Conservation (phyloP, 1,140 invertebrate genomes). For the Drosophila insularis region DNA sequence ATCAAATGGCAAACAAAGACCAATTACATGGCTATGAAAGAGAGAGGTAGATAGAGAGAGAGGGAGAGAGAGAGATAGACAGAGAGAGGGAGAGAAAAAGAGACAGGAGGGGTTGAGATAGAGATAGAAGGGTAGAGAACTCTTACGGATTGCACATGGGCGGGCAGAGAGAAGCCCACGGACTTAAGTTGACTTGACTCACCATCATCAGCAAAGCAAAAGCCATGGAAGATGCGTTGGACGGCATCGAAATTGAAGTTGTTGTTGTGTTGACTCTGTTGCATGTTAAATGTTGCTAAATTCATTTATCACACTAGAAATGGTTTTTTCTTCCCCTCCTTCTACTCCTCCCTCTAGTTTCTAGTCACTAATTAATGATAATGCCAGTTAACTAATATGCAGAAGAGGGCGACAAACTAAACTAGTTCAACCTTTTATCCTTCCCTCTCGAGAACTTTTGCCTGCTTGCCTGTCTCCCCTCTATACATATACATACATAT, state of each 20-base stretch:
- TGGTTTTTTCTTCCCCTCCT: slow-evolving; percentile 10
- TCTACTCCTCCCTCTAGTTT: neutral
- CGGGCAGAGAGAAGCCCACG: slow-evolving; percentile 56
- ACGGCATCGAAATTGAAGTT: slow-evolving; percentile 24
- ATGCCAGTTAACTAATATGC: slow-evolving; percentile 56
- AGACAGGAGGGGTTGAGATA: neutral
- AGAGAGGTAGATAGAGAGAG: neutral
- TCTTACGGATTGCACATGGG: slow-evolving; percentile 51
- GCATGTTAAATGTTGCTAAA: slow-evolving; percentile 71
- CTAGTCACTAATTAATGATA: slow-evolving; percentile 72
- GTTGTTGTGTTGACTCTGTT: slow-evolving; percentile 46
- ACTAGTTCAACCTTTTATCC: slow-evolving; percentile 6
- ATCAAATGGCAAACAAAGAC: slow-evolving; percentile 77
- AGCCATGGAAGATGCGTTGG: slow-evolving; percentile 65
- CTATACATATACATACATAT: neutral
- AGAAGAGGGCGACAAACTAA: slow-evolving; percentile 2
- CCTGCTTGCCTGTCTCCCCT: neutral
- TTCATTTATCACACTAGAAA: slow-evolving; percentile 65
- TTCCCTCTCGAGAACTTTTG: neutral
- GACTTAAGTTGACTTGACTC: slow-evolving; percentile 45
- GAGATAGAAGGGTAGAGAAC: neutral
- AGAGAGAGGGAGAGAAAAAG: neutral
- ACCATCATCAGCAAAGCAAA: neutral
- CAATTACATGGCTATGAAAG: slow-evolving; percentile 66
- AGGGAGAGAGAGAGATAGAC: slow-evolving; percentile 32